phyloP scores from a whole-genome alignment of 2,888 invertebrate genomes.

The Chrysolina oricalcia region DNA sequence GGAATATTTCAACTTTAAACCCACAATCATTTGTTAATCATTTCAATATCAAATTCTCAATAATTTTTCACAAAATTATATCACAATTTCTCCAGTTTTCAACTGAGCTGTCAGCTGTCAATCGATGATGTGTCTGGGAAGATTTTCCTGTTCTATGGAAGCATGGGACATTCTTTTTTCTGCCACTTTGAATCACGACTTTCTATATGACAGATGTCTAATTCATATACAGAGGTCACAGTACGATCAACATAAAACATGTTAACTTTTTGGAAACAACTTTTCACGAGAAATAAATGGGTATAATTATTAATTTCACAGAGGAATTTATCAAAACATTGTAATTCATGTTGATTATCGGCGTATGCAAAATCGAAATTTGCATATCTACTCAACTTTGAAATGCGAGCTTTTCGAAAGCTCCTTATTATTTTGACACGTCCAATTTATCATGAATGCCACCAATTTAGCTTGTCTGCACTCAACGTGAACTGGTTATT shows the following conservation, averaged over 20 bases:
- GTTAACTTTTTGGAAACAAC: slow-evolving; percentile 5
- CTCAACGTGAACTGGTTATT: slow-evolving; percentile 4
- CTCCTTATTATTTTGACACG: slow-evolving; percentile 18
- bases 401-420: slow-evolving; percentile 9
- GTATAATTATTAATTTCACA: slow-evolving; percentile 1
- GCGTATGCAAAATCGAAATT: slow-evolving; percentile 9
- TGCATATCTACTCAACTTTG: slow-evolving; percentile 7
- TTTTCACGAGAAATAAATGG: slow-evolving; percentile 1
- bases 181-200: no score
- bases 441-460: slow-evolving; percentile 19
- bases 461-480: slow-evolving; percentile 15
- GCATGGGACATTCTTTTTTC: no score
- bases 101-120: no score
- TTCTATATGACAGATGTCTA: no score
- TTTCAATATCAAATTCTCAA: no score
- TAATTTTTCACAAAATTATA: no score
- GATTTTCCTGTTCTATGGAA: no score
- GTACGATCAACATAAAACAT: not conserved
- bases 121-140: no score
- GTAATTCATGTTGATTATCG: slow-evolving; percentile 15
- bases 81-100: no score
- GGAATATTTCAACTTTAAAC: no score
- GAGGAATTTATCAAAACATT: slow-evolving; percentile 8
- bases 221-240: not conserved
- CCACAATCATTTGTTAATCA: no score